Conservation (phyloP, 2,888 invertebrate species). For the Hanleya hanleyi region DNA sequence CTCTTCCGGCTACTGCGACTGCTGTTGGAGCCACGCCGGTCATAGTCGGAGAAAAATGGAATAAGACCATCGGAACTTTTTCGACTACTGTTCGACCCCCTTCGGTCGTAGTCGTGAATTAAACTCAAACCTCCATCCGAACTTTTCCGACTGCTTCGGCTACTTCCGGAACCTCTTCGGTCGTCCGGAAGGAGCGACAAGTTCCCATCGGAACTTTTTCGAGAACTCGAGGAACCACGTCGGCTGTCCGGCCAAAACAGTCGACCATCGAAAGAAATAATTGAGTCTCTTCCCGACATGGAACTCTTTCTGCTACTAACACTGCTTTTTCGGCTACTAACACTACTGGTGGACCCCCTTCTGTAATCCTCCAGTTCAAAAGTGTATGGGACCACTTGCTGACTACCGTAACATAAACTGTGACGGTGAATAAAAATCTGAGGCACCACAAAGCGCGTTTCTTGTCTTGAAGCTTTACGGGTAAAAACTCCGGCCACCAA, state of each 20-base stretch:
- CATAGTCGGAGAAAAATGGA: conserved; percentile 48
- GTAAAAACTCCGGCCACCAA: conserved; percentile 58
- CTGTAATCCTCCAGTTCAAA: conserved; percentile 1
- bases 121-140: conserved; percentile 1
- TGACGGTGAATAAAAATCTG: conserved; percentile 52
- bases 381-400: conserved; percentile 7
- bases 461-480: conserved; percentile 55
- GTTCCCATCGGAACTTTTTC: conserved; percentile 7
- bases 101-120: conserved; percentile 1
- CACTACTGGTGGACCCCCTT: not conserved
- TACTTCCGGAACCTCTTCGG: conserved; percentile 40
- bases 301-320: not conserved
- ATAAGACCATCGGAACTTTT: conserved; percentile 42
- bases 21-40: conserved; percentile 60
- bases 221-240: not conserved
- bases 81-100: conserved; percentile 40
- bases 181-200: conserved; percentile 37
- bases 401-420: conserved; percentile 9
- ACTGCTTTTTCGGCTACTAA: not conserved
- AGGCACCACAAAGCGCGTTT: conserved; percentile 65
- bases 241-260: conserved; percentile 8
- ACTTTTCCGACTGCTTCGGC: conserved; percentile 29
- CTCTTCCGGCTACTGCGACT: conserved; percentile 55
- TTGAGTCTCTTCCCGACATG: not conserved
- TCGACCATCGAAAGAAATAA: conserved; percentile 11